These are phyloP conservation scores for Synanthedon formicaeformis DNA, from an alignment of 2,888 invertebrate species.

Conservation along the genomic window DNA sequence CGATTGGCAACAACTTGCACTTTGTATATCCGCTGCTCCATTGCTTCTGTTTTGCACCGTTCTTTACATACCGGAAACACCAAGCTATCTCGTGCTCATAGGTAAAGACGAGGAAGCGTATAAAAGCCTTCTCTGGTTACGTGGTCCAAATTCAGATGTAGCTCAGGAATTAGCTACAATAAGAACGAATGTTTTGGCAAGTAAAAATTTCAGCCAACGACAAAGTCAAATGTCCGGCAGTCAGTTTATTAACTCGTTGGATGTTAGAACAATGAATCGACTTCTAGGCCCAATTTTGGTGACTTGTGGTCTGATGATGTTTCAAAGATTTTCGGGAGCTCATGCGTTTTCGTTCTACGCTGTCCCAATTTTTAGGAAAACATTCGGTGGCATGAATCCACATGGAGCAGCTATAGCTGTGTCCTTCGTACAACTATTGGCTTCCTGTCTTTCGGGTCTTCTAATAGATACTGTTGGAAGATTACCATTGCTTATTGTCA, in stretches of 20 bases:
- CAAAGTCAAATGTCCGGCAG: slow-evolving; percentile 57
- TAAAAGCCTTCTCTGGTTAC: slow-evolving; percentile 81
- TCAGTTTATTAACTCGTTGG: slow-evolving; percentile 50
- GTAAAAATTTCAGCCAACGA: slow-evolving; percentile 61
- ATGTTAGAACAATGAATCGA: slow-evolving; percentile 57
- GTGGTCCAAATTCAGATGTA: slow-evolving; percentile 85
- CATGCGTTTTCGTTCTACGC: slow-evolving; percentile 89
- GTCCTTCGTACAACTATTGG: slow-evolving; percentile 86
- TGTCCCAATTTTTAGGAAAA: slow-evolving; percentile 87
- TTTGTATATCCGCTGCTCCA: slow-evolving; percentile 83
- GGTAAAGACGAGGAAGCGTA: slow-evolving; percentile 77
- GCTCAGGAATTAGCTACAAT: slow-evolving; percentile 79
- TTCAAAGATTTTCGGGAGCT: slow-evolving; percentile 86
- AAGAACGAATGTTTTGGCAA: slow-evolving; percentile 75
- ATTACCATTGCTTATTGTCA: slow-evolving; percentile 84
- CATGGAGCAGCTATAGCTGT: slow-evolving; percentile 88
- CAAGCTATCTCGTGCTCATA: slow-evolving; percentile 82
- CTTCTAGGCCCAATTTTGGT: slow-evolving; percentile 81
- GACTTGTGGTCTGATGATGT: slow-evolving; percentile 89
- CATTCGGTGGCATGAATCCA: slow-evolving; percentile 84
- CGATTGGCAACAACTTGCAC: slow-evolving; percentile 87
- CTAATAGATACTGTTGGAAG: slow-evolving; percentile 89
- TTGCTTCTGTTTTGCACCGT: slow-evolving; percentile 81
- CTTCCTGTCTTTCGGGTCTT: slow-evolving; percentile 83
- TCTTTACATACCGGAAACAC: slow-evolving; percentile 88